Conservation (phyloP, 2,888 invertebrate genomes). For the Apamea anceps region DNA sequence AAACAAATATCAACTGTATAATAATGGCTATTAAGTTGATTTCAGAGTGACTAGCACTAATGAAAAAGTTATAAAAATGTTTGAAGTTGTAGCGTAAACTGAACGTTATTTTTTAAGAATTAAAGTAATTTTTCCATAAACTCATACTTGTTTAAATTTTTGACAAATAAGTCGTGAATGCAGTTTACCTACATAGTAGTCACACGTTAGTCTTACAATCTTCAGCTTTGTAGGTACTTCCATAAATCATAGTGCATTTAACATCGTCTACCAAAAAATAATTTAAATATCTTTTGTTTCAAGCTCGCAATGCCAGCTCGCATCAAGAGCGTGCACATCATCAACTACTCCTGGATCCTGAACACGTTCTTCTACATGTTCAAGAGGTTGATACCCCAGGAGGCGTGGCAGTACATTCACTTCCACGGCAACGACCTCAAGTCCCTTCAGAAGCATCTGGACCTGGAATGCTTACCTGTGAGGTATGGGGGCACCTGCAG, state of each 20-base stretch:
- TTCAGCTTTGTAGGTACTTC: background rate
- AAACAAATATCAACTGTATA: too few species aligned
- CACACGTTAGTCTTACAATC: too few species aligned
- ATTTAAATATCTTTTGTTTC: slow-evolving; percentile 7
- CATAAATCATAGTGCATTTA: background rate
- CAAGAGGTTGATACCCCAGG: slow-evolving; percentile 92
- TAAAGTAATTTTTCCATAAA: too few species aligned
- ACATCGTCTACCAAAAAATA: background rate
- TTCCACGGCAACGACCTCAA: slow-evolving; percentile 85
- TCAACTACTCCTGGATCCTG: slow-evolving; percentile 95
- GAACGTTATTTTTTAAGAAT: too few species aligned
- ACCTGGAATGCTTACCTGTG: slow-evolving; percentile 77
- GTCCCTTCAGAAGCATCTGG: slow-evolving; percentile 82
- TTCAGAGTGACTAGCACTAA: too few species aligned
- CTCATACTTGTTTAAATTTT: too few species aligned
- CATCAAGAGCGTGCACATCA: slow-evolving; percentile 92
- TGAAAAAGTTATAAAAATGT: too few species aligned
- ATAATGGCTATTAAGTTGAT: too few species aligned
- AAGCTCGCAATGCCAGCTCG: slow-evolving; percentile 93
- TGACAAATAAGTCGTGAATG: too few species aligned
- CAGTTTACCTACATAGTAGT: too few species aligned
- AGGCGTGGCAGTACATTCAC: slow-evolving; percentile 89
- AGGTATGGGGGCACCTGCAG: slow-evolving; percentile 88
- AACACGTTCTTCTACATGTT: slow-evolving; percentile 94
- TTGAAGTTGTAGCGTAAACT: too few species aligned